Evolutionary conservation across 2,113 vertebrate species (phyloP).

Genomic region (Protomyctophum bolini): DNA sequence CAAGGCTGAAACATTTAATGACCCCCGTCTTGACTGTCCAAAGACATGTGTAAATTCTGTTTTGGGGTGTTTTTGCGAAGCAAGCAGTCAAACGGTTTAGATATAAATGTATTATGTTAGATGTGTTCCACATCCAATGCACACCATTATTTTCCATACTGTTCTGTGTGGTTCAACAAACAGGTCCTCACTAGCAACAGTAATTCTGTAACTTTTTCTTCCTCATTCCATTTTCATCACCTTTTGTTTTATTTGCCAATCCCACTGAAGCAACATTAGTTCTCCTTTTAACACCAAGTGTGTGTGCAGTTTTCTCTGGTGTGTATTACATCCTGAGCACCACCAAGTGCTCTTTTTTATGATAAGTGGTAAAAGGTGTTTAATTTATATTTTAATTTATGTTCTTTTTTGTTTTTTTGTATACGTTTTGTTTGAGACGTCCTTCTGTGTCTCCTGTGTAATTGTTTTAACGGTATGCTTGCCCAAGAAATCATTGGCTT

Average conservation of each 20-base stretch:
- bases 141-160: too few relatives aligned
- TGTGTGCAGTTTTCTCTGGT: not conserved
- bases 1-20: too few relatives aligned
- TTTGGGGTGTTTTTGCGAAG: too few relatives aligned
- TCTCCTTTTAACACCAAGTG: not conserved
- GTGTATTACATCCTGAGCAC: not conserved
- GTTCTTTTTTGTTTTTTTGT: constrained; percentile 4
- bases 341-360: constrained; percentile 35
- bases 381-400: constrained; percentile 80
- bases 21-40: too few relatives aligned
- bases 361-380: constrained; percentile 29
- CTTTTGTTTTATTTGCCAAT: constrained; percentile 3
- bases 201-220: not conserved
- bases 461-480: constrained; percentile 5
- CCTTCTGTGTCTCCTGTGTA: constrained; percentile 40
- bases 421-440: constrained; percentile 15
- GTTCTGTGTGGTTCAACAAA: not conserved
- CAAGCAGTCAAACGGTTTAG: too few relatives aligned
- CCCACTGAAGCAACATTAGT: not conserved
- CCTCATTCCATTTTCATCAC: not conserved
- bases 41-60: too few relatives aligned
- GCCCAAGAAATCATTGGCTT: constrained; percentile 16
- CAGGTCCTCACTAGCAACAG: not conserved
- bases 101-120: too few relatives aligned
- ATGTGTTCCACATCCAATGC: too few relatives aligned